Evolutionary conservation across 2,888 invertebrate species (phyloP).

Genomic region (Campaea margaritaria): DNA sequence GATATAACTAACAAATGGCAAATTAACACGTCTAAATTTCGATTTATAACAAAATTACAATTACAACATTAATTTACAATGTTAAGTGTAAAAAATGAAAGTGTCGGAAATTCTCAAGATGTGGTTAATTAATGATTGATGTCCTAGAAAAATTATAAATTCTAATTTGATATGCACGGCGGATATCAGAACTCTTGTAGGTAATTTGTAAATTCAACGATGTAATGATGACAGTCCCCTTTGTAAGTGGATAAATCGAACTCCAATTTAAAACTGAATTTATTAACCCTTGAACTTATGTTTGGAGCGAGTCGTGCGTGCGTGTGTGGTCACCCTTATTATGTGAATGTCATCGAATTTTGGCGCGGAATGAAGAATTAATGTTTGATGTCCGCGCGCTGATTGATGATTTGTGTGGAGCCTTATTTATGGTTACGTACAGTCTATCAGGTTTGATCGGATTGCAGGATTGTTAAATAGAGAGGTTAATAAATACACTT

Average conservation of each 20-base stretch:
- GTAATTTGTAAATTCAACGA: conserved; percentile 46
- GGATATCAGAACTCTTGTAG: conserved; percentile 15
- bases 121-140: conserved; percentile 68
- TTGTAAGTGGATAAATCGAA: conserved; percentile 56
- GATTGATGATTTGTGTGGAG: conserved; percentile 19
- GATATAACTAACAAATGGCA: no score
- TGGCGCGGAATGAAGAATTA: conserved; percentile 54
- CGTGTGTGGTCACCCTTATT: conserved; percentile 56
- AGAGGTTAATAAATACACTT: not conserved
- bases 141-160: conserved; percentile 41
- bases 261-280: conserved; percentile 53
- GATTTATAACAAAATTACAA: conserved; percentile 24
- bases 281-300: conserved; percentile 42
- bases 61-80: conserved; percentile 23
- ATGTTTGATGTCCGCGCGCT: conserved; percentile 30
- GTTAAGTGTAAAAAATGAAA: conserved; percentile 39
- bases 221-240: conserved; percentile 60
- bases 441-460: not conserved
- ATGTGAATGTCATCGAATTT: conserved; percentile 52
- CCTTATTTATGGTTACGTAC: not conserved
- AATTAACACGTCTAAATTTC: not conserved
- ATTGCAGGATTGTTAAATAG: not conserved
- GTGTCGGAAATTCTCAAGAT: conserved; percentile 51
- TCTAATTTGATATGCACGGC: conserved; percentile 32
- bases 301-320: conserved; percentile 26